Evolutionary conservation across 2,113 vertebrate species (phyloP).

Genomic region (Stercorarius parasiticus): DNA sequence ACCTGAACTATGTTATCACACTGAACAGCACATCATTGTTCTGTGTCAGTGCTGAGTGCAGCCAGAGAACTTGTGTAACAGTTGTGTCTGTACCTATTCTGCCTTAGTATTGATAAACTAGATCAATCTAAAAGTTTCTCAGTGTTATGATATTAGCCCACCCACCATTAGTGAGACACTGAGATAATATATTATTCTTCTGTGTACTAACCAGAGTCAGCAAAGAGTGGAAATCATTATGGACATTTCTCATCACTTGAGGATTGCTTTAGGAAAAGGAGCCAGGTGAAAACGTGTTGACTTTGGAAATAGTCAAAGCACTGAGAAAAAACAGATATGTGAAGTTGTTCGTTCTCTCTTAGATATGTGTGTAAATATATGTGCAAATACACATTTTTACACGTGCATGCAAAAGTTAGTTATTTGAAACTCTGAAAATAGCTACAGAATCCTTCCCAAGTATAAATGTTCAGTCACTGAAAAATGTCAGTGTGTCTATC

Average conservation of each 20-base stretch:
- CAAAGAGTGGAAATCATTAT: neutral
- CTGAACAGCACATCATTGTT: neutral
- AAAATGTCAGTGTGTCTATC: neutral
- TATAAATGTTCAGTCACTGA: neutral
- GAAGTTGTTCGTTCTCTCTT: neutral
- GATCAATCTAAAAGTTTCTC: neutral
- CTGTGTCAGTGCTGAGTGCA: neutral
- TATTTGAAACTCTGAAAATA: neutral
- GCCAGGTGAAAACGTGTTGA: fast-evolving
- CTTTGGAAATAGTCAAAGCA: neutral
- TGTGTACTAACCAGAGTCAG: neutral
- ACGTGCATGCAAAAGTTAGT: neutral
- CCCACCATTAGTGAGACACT: neutral
- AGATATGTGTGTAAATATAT: neutral
- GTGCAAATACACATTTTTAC: neutral
- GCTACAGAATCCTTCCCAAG: neutral
- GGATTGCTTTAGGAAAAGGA: neutral
- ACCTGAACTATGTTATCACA: neutral
- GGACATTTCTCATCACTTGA: neutral
- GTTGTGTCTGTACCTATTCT: neutral
- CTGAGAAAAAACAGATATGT: neutral
- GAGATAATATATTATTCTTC: neutral
- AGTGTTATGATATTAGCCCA: neutral
- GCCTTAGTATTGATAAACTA: neutral
- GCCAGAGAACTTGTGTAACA: neutral